These are phyloP conservation scores for Brachionus manjavacas DNA, from an alignment of 1,140 invertebrate species.

Conservation along the genomic window DNA sequence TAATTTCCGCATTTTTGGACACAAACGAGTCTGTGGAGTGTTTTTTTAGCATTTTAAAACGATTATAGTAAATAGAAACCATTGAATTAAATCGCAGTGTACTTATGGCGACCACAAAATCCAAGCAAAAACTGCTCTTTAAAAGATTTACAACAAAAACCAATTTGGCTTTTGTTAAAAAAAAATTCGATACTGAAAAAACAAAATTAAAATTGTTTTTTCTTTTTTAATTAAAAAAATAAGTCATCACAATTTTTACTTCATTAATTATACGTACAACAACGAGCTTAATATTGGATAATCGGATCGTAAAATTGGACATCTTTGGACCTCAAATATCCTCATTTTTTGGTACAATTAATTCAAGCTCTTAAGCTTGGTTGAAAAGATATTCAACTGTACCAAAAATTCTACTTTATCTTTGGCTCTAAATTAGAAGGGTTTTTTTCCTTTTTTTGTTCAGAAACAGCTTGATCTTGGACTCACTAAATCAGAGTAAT, in stretches of 20 bases:
- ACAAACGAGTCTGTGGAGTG: neutral
- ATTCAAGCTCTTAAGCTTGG: too few species aligned
- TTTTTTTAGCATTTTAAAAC: neutral
- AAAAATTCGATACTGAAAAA: neutral
- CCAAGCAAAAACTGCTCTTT: neutral
- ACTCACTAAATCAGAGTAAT: too few species aligned
- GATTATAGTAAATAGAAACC: neutral
- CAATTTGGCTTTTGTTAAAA: neutral
- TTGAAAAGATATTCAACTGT: too few species aligned
- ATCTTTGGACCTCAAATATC: neutral
- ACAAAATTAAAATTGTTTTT: neutral
- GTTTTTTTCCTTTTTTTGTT: too few species aligned
- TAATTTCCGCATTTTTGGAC: neutral
- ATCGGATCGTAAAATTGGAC: neutral
- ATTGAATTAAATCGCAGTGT: neutral
- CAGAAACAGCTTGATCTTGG: too few species aligned
- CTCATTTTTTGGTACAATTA: too few species aligned
- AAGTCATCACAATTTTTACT: neutral
- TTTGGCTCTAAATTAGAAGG: too few species aligned
- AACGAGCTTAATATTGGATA: neutral
- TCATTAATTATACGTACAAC: neutral
- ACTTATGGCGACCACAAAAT: neutral
- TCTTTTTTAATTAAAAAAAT: neutral
- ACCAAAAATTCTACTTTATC: too few species aligned
- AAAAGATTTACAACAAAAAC: neutral